phyloP scores from a whole-genome alignment of 2,888 invertebrate species.

The Agonopterix alstromeriana region DNA sequence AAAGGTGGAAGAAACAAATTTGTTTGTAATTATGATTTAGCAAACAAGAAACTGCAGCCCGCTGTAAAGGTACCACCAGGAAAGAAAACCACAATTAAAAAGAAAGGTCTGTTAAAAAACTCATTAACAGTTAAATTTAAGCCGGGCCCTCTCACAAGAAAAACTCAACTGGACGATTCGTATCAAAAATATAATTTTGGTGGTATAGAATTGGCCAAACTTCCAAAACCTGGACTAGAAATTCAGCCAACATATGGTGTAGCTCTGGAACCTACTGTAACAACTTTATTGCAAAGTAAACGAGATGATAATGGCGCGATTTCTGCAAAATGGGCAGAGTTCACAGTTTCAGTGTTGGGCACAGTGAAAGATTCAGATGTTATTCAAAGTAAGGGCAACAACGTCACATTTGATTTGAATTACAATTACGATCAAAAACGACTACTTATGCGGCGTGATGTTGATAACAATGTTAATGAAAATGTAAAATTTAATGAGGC shows the following conservation, averaged over 20 bases:
- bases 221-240: conserved; percentile 70
- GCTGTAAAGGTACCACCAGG: conserved; percentile 8
- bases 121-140: conserved; percentile 63
- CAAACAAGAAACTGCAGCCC: conserved; percentile 15
- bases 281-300: conserved; percentile 52
- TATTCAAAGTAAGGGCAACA: conserved; percentile 29
- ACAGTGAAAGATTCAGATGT: conserved; percentile 26
- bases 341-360: conserved; percentile 72
- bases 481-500: background rate
- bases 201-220: conserved; percentile 51
- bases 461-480: conserved; percentile 4
- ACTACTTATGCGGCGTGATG: conserved; percentile 66
- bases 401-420: conserved; percentile 73
- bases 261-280: conserved; percentile 54
- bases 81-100: conserved; percentile 20
- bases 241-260: conserved; percentile 64
- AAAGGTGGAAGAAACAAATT: conserved; percentile 53
- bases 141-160: conserved; percentile 75
- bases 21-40: conserved; percentile 42
- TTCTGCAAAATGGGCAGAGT: conserved; percentile 68
- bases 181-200: conserved; percentile 61
- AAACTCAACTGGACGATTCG: conserved; percentile 57
- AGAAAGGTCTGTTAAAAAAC: conserved; percentile 39
- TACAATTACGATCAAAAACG: conserved; percentile 76
- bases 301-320: conserved; percentile 53